phyloP scores from a whole-genome alignment of 2,113 vertebrate species.

The Apodemus sylvaticus region DNA sequence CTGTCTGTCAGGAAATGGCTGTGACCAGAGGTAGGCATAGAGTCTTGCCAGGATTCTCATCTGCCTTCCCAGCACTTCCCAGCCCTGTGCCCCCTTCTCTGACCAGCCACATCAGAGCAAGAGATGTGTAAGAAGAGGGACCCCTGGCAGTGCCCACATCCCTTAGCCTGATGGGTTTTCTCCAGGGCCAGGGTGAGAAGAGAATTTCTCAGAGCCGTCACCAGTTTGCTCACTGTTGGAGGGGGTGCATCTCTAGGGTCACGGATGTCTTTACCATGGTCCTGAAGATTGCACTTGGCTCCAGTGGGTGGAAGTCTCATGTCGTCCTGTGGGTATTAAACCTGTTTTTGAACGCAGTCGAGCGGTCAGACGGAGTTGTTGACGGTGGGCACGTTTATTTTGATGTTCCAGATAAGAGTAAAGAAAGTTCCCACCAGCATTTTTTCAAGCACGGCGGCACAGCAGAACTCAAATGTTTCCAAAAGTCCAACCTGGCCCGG shows the following conservation, averaged over 20 bases:
- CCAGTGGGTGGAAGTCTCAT: slow-evolving; percentile 24
- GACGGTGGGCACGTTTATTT: slow-evolving; percentile 85
- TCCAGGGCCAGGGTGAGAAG: neutral
- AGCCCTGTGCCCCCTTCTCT: too few relatives aligned
- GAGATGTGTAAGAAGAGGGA: neutral
- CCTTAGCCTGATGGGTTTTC: neutral
- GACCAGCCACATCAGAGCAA: neutral
- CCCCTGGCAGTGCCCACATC: neutral
- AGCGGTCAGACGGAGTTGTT: neutral
- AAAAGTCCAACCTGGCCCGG: slow-evolving; percentile 93
- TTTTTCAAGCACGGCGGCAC: slow-evolving; percentile 93
- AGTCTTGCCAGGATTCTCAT: rapidly evolving
- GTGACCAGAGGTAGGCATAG: neutral
- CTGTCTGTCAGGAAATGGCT: neutral
- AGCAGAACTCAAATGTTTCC: slow-evolving; percentile 92
- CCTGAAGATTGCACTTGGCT: slow-evolving; percentile 52
- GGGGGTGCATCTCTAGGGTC: neutral
- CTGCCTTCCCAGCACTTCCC: neutral
- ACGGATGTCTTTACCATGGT: slow-evolving; percentile 37
- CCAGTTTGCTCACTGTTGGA: neutral
- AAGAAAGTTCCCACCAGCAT: slow-evolving; percentile 85
- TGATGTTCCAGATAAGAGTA: slow-evolving; percentile 89
- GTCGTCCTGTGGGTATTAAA: slow-evolving; percentile 25
- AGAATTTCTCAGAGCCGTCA: neutral
- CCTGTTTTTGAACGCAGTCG: neutral